phyloP scores from a whole-genome alignment of 2,888 invertebrate genomes.

The Cheilosia impressa region DNA sequence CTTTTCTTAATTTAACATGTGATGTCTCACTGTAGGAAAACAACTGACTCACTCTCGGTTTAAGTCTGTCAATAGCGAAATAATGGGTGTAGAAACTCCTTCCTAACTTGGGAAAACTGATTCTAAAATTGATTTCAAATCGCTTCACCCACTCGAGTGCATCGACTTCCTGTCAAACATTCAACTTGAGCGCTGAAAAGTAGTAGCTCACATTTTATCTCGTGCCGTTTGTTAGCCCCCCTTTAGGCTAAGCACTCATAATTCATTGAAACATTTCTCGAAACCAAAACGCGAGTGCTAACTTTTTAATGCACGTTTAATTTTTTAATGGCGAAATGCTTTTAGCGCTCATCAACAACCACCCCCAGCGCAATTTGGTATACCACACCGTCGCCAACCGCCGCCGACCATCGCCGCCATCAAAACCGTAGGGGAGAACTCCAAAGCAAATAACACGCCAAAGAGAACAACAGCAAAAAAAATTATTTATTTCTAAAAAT shows the following conservation, averaged over 20 bases:
- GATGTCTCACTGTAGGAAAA: too few species aligned
- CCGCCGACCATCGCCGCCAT: not conserved
- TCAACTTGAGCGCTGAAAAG: conserved; percentile 4
- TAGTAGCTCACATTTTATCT: not conserved
- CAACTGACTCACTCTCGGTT: too few species aligned
- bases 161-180: conserved; percentile 7
- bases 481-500: conserved; percentile 33
- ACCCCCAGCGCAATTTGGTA: conserved; percentile 7
- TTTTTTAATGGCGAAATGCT: conserved; percentile 78
- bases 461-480: conserved; percentile 16
- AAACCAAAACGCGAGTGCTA: conserved; percentile 74
- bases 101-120: too few species aligned
- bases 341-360: conserved; percentile 71
- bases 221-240: not conserved
- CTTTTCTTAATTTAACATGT: too few species aligned
- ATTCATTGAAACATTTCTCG: conserved; percentile 72
- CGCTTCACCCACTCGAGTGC: conserved; percentile 9
- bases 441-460: conserved; percentile 26
- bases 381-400: conserved; percentile 7
- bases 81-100: too few species aligned
- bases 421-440: conserved; percentile 29
- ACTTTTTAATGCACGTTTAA: conserved; percentile 78
- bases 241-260: conserved; percentile 58
- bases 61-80: too few species aligned
- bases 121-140: too few species aligned